Conservation (phyloP, 2,888 invertebrate genomes). For the Amphimallon solstitiale region DNA sequence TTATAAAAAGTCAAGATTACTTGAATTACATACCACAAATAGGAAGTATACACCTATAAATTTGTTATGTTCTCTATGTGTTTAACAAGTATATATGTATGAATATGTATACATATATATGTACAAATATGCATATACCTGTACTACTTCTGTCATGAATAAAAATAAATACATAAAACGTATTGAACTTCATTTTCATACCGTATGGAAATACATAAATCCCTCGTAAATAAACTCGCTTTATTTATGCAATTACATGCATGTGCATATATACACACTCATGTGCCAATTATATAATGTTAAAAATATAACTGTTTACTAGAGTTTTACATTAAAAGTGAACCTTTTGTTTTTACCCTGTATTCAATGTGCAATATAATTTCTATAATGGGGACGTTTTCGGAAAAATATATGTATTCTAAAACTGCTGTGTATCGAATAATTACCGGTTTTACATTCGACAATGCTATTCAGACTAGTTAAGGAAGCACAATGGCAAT, state of each 20-base stretch:
- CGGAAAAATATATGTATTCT: too few relatives aligned
- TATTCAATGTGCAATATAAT: too few relatives aligned
- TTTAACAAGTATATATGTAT: slow-evolving; percentile 39
- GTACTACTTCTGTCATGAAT: slow-evolving; percentile 30
- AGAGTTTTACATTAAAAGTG: too few relatives aligned
- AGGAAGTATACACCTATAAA: not conserved
- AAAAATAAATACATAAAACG: slow-evolving; percentile 3
- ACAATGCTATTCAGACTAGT: too few relatives aligned
- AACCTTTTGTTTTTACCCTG: too few relatives aligned
- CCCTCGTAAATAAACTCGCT: not conserved
- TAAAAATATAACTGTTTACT: too few relatives aligned
- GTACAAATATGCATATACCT: slow-evolving; percentile 37
- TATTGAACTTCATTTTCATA: slow-evolving; percentile 11
- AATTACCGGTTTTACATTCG: too few relatives aligned
- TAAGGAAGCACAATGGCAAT: too few relatives aligned
- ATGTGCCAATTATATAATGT: not conserved
- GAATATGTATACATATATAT: slow-evolving; percentile 3
- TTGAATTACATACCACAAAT: slow-evolving; percentile 14
- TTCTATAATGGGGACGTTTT: too few relatives aligned
- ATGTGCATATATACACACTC: not conserved
- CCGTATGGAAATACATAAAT: not conserved
- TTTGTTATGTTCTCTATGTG: slow-evolving; percentile 18
- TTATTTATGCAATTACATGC: not conserved
- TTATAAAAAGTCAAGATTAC: slow-evolving; percentile 22
- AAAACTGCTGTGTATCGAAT: too few relatives aligned